Percentiles rank a stretch among this genome's conserved stretches.
Evolutionary conservation across 1,140 invertebrate species (phyloP).

Genomic region (Heliothis subflexa): DNA sequence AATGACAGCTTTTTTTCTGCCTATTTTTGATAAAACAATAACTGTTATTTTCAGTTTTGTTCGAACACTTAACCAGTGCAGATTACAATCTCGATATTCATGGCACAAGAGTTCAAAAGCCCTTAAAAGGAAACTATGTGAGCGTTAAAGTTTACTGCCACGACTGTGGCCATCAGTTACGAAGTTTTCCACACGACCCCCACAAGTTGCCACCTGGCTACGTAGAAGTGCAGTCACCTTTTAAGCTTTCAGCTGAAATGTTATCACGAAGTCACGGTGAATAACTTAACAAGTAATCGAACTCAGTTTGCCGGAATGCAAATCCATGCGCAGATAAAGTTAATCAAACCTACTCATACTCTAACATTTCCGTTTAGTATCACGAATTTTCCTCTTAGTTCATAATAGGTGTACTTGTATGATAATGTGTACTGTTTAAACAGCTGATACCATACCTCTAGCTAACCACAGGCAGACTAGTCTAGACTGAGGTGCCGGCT

Average conservation of each 20-base stretch:
- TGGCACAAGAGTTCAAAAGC: not conserved
- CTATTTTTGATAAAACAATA: not conserved
- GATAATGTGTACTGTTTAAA: slow-evolving; percentile 5
- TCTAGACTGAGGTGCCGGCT: slow-evolving; percentile 45
- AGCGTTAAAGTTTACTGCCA: slow-evolving; percentile 64
- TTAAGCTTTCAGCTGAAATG: slow-evolving; percentile 55
- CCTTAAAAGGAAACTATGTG: slow-evolving; percentile 34
- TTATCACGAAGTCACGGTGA: slow-evolving; percentile 25
- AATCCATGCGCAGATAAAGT: slow-evolving; percentile 9
- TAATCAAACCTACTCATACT: not conserved
- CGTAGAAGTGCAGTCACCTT: slow-evolving; percentile 81
- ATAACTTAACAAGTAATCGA: not conserved
- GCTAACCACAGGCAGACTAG: slow-evolving; percentile 45
- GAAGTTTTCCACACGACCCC: slow-evolving; percentile 61
- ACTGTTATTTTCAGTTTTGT: too few species aligned
- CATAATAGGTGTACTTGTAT: slow-evolving; percentile 5
- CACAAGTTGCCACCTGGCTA: slow-evolving; percentile 59
- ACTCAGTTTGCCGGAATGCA: slow-evolving; percentile 1
- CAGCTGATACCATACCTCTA: slow-evolving; percentile 32
- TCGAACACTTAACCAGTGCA: not conserved
- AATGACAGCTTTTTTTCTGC: too few species aligned
- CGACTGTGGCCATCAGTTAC: slow-evolving; percentile 57
- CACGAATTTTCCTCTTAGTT: not conserved
- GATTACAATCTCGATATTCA: not conserved
- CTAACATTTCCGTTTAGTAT: not conserved